These are phyloP conservation scores for Cladorhizidae sp. DNA, from an alignment of 37 sponge, comb jelly and placozoan genomes.

Conservation along the genomic window DNA sequence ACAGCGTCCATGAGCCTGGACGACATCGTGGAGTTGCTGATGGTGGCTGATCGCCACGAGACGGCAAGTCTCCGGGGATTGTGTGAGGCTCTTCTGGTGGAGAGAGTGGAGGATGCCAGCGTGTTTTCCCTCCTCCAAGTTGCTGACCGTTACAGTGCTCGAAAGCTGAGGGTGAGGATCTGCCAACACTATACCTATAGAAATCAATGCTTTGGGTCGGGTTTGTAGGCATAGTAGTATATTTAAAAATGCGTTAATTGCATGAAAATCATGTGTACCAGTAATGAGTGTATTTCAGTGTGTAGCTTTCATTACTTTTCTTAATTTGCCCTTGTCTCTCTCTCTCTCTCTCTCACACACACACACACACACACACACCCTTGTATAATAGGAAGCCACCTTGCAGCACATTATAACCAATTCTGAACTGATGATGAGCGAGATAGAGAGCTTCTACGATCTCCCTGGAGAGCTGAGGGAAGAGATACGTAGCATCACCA, in stretches of 20 bases:
- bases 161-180: conserved; percentile 27
- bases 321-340: too few relatives aligned
- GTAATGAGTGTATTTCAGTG: too few relatives aligned
- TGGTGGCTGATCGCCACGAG: conserved; percentile 60
- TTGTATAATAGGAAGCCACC: conserved; percentile 49
- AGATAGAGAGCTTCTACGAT: conserved; percentile 41
- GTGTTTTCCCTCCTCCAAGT: conserved; percentile 57
- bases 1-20: conserved; percentile 14
- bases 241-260: too few relatives aligned
- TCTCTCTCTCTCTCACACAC: neutral
- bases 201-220: too few relatives aligned
- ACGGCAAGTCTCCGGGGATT: conserved; percentile 9
- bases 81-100: conserved; percentile 53
- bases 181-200: too few relatives aligned
- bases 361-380: neutral
- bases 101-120: conserved; percentile 26
- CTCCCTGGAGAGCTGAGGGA: conserved; percentile 46
- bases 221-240: too few relatives aligned
- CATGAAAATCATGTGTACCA: too few relatives aligned
- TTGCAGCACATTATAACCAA: conserved; percentile 42
- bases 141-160: conserved; percentile 57
- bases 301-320: too few relatives aligned
- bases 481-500: conserved; percentile 30
- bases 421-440: conserved; percentile 49
- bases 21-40: conserved; percentile 54